phyloP scores from a whole-genome alignment of 2,888 invertebrate genomes.

The Synanthedon vespiformis region DNA sequence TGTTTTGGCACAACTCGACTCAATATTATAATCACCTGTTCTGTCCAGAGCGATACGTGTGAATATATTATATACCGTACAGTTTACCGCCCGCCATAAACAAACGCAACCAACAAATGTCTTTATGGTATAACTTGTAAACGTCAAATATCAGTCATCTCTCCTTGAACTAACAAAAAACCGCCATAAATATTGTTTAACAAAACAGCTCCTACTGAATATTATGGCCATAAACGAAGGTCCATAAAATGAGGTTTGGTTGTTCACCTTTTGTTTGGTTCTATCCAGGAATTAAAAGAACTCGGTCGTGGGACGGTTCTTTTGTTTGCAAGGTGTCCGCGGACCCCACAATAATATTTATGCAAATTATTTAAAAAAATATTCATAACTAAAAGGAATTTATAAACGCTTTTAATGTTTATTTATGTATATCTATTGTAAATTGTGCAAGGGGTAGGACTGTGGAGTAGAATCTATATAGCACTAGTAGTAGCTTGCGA shows the following conservation, averaged over 20 bases:
- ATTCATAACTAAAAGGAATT: conserved; percentile 47
- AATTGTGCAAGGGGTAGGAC: conserved; percentile 10
- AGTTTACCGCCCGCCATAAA: conserved; percentile 48
- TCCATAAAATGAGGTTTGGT: conserved; percentile 62
- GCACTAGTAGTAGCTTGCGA: no score
- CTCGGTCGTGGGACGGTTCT: conserved; percentile 37
- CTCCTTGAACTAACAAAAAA: conserved; percentile 47
- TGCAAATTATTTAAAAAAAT: conserved; percentile 53
- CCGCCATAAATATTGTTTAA: conserved; percentile 62
- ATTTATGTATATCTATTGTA: conserved; percentile 24
- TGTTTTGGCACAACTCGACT: conserved; percentile 18
- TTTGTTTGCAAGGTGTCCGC: conserved; percentile 44
- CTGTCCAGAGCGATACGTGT: conserved; percentile 42
- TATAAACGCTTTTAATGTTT: conserved; percentile 36
- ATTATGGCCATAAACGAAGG: conserved; percentile 57
- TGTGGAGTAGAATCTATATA: conserved; percentile 14
- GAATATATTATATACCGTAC: conserved; percentile 43
- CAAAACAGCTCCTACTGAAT: conserved; percentile 66
- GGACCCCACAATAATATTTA: conserved; percentile 41
- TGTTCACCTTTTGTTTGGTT: conserved; percentile 57
- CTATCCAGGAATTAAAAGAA: conserved; percentile 54
- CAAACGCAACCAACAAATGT: conserved; percentile 56
- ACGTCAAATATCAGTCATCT: conserved; percentile 62
- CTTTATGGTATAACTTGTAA: conserved; percentile 62
- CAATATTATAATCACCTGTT: conserved; percentile 32